phyloP scores from a whole-genome alignment of 2,113 vertebrate species.

The Sprattus sprattus region DNA sequence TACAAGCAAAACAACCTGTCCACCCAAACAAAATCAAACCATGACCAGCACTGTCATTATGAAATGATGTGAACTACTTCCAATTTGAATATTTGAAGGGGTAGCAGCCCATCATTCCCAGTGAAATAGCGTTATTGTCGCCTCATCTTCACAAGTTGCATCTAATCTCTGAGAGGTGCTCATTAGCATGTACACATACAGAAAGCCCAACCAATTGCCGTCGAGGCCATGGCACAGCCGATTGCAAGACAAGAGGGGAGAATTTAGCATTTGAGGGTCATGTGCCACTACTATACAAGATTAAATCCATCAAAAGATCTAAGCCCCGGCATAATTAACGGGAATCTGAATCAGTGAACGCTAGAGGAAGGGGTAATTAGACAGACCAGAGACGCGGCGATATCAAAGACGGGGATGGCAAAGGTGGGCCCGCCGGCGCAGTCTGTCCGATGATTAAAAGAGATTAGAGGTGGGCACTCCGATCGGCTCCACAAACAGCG shows the following conservation, averaged over 20 bases:
- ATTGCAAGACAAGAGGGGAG: neutral
- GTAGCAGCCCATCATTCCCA: neutral
- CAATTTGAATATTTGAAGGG: too few relatives aligned
- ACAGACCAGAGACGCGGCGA: neutral
- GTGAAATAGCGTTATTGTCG: neutral
- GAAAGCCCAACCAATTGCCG: neutral
- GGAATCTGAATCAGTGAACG: neutral
- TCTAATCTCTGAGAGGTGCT: neutral
- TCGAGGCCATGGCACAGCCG: neutral
- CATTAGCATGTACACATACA: neutral
- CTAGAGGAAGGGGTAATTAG: neutral
- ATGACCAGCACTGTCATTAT: too few relatives aligned
- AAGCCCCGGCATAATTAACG: neutral
- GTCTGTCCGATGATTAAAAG: neutral
- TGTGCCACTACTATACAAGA: neutral
- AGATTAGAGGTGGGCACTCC: neutral
- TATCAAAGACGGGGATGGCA: neutral
- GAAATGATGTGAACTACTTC: too few relatives aligned
- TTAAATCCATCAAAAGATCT: conserved; percentile 15
- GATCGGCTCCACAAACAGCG: neutral
- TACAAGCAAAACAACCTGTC: too few relatives aligned
- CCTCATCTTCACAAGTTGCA: neutral
- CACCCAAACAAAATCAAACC: too few relatives aligned
- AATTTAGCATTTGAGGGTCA: neutral
- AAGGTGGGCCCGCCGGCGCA: neutral